Base-by-base conservation (phyloP, 2,888 invertebrate species). In the Halictus ligatus region DNA sequence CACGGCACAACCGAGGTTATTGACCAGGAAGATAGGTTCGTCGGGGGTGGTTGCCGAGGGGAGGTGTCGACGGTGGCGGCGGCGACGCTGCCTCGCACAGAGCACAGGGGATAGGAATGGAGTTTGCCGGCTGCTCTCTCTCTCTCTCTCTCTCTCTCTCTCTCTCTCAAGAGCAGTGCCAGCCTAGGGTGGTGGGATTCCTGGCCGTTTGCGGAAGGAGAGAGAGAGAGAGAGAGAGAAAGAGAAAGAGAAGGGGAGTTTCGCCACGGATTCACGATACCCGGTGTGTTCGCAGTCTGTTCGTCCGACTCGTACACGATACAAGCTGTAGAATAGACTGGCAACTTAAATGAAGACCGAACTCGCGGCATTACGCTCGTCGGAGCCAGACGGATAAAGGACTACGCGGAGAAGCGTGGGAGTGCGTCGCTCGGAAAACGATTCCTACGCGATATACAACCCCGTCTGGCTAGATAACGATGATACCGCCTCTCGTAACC, bases 1-100 rank as follows among this genome's bases (percentile, higher is more conserved):
- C 80, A 86, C 88, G 86, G 86, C 81, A 83, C 69, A 69, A 81
- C 76, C 86, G 85, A 85, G 92, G 92, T 92, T 92, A 92, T 89
- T 92, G 92, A 92, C 92, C 92, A 91, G 92, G 88, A 89, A 88
- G 87, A 89, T 88, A 81, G 91, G 86, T 91, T 88, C 81, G 87
- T 84, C 81, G 87, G 89, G 78, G 84, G 78, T 75, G 78, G 84
- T 64, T 75, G 74, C 76, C 76, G 50, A 35, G 80, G 84, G 79
- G 79, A 69, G 80, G 83, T 76, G 83, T 83, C 80, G 85, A 75
- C 76, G 88, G 80, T 77, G 84, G 77, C 48, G 84, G 73, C 81
- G 87, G 64, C 80, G 82, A 54, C 60, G 81, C 69, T 74, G 80
- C 78, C 77, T 83, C 74, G 77, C 76, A 67, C 40, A 77, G 40